These are phyloP conservation scores for Scalopus aquaticus DNA, from an alignment of 2,113 vertebrate genomes.

Conservation along the genomic window DNA sequence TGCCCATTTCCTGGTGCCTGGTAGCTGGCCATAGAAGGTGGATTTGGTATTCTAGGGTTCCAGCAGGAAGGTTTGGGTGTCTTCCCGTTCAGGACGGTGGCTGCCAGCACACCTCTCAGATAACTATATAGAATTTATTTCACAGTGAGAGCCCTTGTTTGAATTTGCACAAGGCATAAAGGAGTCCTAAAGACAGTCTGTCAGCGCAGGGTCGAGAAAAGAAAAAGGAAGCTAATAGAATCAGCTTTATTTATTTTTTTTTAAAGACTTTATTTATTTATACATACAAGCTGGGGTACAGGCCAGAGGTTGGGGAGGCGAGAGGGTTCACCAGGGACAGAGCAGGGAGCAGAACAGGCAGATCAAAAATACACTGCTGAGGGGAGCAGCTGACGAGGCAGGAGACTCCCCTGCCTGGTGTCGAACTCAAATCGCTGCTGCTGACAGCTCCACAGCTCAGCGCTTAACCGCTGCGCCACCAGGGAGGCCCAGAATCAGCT, in stretches of 20 bases:
- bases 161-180: conserved; percentile 37
- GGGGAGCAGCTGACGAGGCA: no score
- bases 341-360: no score
- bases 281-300: no score
- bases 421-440: no score
- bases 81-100: conserved; percentile 1
- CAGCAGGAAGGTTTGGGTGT: conserved; percentile 25
- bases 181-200: not conserved
- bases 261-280: no score
- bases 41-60: conserved; percentile 45
- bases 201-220: not conserved
- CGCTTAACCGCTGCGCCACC: no score
- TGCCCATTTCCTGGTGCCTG: not conserved
- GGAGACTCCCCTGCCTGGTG: no score
- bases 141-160: conserved; percentile 47
- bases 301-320: no score
- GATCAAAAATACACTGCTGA: no score
- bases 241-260: not conserved
- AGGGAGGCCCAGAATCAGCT: not conserved
- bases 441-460: no score
- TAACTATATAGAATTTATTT: conserved; percentile 58
- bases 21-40: not conserved
- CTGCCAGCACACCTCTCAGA: conserved; percentile 15
- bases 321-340: no score
- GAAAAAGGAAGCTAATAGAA: not conserved